phyloP scores from a whole-genome alignment of 2,888 invertebrate genomes.

The Stenotaenia linearis region DNA sequence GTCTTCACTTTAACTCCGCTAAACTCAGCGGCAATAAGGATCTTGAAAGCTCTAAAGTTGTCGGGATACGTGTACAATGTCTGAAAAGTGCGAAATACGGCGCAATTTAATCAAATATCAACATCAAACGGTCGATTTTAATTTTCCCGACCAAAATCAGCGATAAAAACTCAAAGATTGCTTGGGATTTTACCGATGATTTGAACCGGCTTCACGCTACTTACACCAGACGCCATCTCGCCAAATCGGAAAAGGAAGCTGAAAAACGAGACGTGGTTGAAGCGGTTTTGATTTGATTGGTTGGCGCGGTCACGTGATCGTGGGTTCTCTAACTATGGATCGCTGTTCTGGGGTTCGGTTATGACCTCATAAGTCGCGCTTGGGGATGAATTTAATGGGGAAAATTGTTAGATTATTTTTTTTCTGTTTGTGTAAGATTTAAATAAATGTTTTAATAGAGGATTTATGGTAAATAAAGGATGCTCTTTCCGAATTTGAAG shows the following conservation, averaged over 20 bases:
- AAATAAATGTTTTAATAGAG: too few relatives aligned
- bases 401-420: too few relatives aligned
- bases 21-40: slow-evolving; percentile 94
- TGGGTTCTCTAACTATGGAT: too few relatives aligned
- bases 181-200: background rate
- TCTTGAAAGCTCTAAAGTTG: slow-evolving; percentile 97
- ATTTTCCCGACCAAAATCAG: background rate
- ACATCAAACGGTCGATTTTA: background rate
- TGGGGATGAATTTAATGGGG: too few relatives aligned
- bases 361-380: too few relatives aligned
- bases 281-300: too few relatives aligned
- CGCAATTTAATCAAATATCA: background rate
- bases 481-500: too few relatives aligned
- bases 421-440: too few relatives aligned
- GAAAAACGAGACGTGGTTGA: background rate
- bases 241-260: background rate
- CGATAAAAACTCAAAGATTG: background rate
- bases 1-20: slow-evolving; percentile 81
- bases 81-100: slow-evolving; percentile 54
- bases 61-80: slow-evolving; percentile 96
- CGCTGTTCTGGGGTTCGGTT: too few relatives aligned
- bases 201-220: background rate
- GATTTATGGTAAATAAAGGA: too few relatives aligned
- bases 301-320: too few relatives aligned
- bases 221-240: background rate